Evolutionary conservation across 2,113 vertebrate genomes (phyloP), one percentile per base, ranked within the genome.

Genomic region (Triplophysa siluroides): DNA sequence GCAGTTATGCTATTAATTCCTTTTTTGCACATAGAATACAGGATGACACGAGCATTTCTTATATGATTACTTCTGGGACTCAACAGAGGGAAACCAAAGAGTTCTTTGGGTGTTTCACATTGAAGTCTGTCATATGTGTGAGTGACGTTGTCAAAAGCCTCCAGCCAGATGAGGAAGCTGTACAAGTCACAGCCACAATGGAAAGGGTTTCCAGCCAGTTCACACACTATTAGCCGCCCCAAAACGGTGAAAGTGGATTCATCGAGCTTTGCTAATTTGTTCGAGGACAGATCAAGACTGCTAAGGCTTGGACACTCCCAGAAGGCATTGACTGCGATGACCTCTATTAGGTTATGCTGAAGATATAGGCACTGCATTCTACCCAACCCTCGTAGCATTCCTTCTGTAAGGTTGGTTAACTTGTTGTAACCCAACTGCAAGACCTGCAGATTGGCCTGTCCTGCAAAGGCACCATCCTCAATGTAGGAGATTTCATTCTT

Each of bases 401-500:
- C 96, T 85, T 99, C 98, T 0, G 96, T 98, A 87, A 99, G 92
- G 89, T 99, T 99, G 76, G 95, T 98, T 78, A 99, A 89, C 87
- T 94, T 95, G 91, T 99, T 99, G 92, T 99, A 99, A 79, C 98
- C 97, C 82, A 99, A 87, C 91, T 99, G 97, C 68, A 99, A 92
- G 83, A 99, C 95, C 90, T 97, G 97, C 47, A 99, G 93, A 89
- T 98, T 99, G 9, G 95, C 91, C 88, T 99, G 97, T 78, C 95
- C 95, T 83, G 95, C 91, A 85, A 99, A 99, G 82, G 98, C 97
- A 0, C 97, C 97, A 2, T 99, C 98, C 88, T 99, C 98, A 0
- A 99, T 96, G 90, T 99, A 99, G 78, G 94, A 96, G 83, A 99
- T 99, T 87, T 99, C 98, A 2, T 99, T 99, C 90, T 98, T 99